Evolutionary conservation across 2,113 vertebrate species (phyloP), one percentile per base, ranked within the genome.

Genomic region (Emberiza fucata): DNA sequence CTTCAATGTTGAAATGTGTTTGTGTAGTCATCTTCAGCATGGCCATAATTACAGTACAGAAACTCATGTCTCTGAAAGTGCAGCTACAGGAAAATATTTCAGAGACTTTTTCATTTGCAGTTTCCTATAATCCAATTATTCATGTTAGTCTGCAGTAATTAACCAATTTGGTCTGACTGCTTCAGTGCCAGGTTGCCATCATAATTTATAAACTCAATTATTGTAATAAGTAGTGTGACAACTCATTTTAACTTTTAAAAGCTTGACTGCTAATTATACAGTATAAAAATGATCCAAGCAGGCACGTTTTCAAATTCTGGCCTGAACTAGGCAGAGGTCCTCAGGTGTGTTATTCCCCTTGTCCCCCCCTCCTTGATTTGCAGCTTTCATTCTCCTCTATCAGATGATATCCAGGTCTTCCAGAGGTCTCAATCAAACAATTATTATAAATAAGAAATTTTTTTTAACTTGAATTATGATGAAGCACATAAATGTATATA

Each of bases 51-150:
- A 95, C 72, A 72, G 42, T 65, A 48, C 28, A 90, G 56, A 40
- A 92, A 51, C 60, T 96, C 31, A 37, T 24, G 59, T 65, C 81
- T 94, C 90, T 93, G 88, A 93, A 96, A 96, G 81, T 66, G 76
- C 40, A 95, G 65, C 86, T 91, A 89, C 22, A 68, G 59, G 86
- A 85, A 95, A 94, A 87, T 87, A 39, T 86, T 89, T 85, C 72
- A 70, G 75, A 81, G 88, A 81, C 40, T 54, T 96, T 96, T 96
- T 94, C 72, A 84, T 91, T 92, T 95, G 70, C 80, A 53, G 31
- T 95, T 94, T 96, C 80, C 89, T 86, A 47, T 90, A 89, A 97
- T 95, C 94, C 76, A 71, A 94, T 96, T 97, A 92, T 73, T 94
- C 76, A 65, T 75, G 64, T 60, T 88, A 47, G 77, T 81, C 35